Evolutionary conservation across 2,797 vertebrate genomes (phyloP).

Genomic region (Acipenser oxyrinchus): DNA sequence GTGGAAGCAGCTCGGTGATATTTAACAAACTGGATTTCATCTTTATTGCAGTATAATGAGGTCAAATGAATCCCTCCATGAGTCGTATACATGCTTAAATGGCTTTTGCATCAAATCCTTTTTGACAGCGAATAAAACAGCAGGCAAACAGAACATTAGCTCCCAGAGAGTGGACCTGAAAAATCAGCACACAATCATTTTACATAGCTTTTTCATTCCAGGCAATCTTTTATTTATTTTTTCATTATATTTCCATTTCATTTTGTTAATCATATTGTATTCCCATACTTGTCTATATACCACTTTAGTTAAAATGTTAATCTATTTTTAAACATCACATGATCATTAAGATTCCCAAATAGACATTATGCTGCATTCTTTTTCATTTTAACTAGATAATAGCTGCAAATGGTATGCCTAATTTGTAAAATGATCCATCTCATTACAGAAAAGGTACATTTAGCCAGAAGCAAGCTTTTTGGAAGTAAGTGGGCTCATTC

Average conservation of each 20-base stretch:
- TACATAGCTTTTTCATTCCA: conserved; percentile 38
- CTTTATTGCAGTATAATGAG: conserved; percentile 99
- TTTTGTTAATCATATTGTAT: conserved; percentile 33
- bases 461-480: background rate
- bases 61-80: conserved; percentile 96
- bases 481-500: conserved; percentile 25
- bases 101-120: conserved; percentile 87
- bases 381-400: background rate
- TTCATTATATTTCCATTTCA: conserved; percentile 38
- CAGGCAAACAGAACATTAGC: conserved; percentile 82
- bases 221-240: conserved; percentile 31
- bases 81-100: conserved; percentile 92
- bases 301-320: background rate
- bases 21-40: conserved; percentile 97
- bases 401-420: conserved; percentile 1
- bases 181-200: conserved; percentile 35
- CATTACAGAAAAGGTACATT: conserved; percentile 7
- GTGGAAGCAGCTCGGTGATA: conserved; percentile 85
- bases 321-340: conserved; percentile 4
- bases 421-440: conserved; percentile 3
- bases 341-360: conserved; percentile 1
- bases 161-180: conserved; percentile 67
- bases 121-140: conserved; percentile 95
- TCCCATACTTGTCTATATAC: too few species aligned
- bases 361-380: background rate